Conservation (phyloP, 2,888 invertebrate genomes). For the Myopa testacea region DNA sequence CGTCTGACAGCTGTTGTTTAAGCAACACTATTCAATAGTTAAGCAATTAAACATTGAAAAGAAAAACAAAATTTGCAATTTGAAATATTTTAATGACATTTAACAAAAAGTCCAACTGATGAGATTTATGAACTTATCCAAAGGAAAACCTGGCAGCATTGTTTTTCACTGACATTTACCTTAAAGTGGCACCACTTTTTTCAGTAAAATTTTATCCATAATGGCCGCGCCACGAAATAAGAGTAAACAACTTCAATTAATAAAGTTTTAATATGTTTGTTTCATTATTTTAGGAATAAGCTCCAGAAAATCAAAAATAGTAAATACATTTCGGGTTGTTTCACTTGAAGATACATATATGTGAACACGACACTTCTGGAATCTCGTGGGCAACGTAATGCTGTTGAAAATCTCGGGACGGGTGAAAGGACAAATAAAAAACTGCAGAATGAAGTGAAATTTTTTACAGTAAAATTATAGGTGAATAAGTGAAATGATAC, state of each 20-base stretch:
- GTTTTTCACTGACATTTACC: slow-evolving; percentile 19
- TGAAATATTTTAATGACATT: too few relatives aligned
- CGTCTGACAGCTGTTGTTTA: too few relatives aligned
- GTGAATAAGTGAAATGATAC: slow-evolving; percentile 53
- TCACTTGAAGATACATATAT: background rate
- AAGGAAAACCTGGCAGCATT: slow-evolving; percentile 40
- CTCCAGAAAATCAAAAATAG: background rate
- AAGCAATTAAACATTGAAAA: too few relatives aligned
- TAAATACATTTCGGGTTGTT: background rate
- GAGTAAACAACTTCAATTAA: slow-evolving; percentile 42
- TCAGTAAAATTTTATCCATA: slow-evolving; percentile 41
- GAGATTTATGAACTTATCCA: background rate
- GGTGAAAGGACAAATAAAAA: slow-evolving; percentile 15
- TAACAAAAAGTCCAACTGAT: too few relatives aligned
- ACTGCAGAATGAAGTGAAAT: slow-evolving; percentile 20
- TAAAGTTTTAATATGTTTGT: slow-evolving; percentile 35
- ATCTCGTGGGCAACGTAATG: background rate
- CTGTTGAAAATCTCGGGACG: background rate
- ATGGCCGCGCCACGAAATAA: slow-evolving; percentile 43
- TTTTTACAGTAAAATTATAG: background rate
- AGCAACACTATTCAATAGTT: too few relatives aligned
- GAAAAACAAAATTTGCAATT: too few relatives aligned
- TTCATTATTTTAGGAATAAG: background rate
- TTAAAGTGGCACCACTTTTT: slow-evolving; percentile 38
- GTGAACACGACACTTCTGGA: background rate